Evolutionary conservation across 2,888 invertebrate species (phyloP), one percentile per base, ranked within the genome.

Genomic region (Andrena dorsata): DNA sequence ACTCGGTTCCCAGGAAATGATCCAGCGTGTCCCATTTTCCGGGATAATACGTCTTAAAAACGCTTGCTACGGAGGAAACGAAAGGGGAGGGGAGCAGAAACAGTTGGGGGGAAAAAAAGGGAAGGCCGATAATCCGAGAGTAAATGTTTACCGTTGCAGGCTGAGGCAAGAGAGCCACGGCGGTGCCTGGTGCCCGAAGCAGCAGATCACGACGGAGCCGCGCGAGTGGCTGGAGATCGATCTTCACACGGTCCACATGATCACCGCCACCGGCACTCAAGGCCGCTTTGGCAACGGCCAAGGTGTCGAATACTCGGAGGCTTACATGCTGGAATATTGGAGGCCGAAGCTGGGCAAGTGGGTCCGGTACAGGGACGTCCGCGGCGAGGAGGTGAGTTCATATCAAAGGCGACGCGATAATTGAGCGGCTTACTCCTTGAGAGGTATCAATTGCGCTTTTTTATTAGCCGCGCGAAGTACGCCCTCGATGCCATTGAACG

Each of bases 171-270:
- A 98, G 92, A 95, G 95, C 86, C 96, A 96, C 91, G 98, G 98
- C 16, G 98, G 98, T 63, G 98, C 98, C 0, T 98, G 98, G 98
- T 98, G 98, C 94, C 98, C 98, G 13, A 96, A 96, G 94, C 95
- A 96, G 69, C 96, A 96, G 93, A 97, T 97, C 91, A 97, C 97
- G 30, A 96, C 96, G n/a, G 97, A 97, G 89, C 95, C 96, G 2
- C 95, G 95, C 80, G 97, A 97, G 94, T 97, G 97, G 97, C 94
- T 97, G 82, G 96, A 98, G 95, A 96, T 97, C 85, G 96, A 98
- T 93, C 95, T 98, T 86, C 96, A 96, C 90, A 95, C 95, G 26
- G 96, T 97, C 63, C 97, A 97, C 94, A 96, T 98, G 92, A 96
- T 98, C 92, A 97, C 98, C 0, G 97, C 96, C 26, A 96, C 97